Conservation (phyloP, 2,888 invertebrate species). For the Leucophora obtusa region DNA sequence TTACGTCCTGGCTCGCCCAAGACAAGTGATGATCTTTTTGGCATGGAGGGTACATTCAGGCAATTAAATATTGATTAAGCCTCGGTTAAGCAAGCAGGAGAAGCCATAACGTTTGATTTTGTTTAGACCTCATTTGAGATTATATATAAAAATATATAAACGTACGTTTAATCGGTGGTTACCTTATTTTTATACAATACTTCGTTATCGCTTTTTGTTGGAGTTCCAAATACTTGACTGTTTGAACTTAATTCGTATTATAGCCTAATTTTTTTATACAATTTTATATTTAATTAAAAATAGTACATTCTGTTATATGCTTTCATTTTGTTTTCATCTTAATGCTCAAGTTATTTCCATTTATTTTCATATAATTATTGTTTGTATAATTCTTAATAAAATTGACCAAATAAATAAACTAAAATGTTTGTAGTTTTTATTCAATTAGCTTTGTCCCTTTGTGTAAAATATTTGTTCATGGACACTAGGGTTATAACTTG, state of each 20-base stretch:
- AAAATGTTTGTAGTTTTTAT: not conserved
- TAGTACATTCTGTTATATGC: constrained; percentile 11
- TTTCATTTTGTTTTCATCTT: constrained; percentile 39
- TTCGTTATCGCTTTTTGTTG: constrained; percentile 44
- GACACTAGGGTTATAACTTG: too few species aligned
- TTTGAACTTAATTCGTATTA: constrained; percentile 59
- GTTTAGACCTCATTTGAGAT: constrained; percentile 54
- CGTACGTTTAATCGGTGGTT: constrained; percentile 45
- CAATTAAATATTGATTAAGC: constrained; percentile 88
- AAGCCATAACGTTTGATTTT: constrained; percentile 50
- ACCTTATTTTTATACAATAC: constrained; percentile 21
- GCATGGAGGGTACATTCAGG: constrained; percentile 93
- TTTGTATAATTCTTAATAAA: constrained; percentile 49
- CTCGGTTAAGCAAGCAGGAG: not conserved
- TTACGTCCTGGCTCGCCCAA: constrained; percentile 91
- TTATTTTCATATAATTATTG: constrained; percentile 56
- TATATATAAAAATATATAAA: constrained; percentile 12
- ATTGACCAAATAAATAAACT: constrained; percentile 38
- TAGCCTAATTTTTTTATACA: constrained; percentile 60
- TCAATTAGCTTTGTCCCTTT: not conserved
- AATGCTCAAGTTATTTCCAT: constrained; percentile 39
- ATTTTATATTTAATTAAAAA: constrained; percentile 27
- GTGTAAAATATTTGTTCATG: too few species aligned
- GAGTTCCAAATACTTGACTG: not conserved
- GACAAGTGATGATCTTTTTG: constrained; percentile 91